A percentile compares a stretch with the other conserved stretches of the same genome.
Evolutionary conservation across 2,113 vertebrate genomes (phyloP).

Genomic region (Heterochromis multidens): DNA sequence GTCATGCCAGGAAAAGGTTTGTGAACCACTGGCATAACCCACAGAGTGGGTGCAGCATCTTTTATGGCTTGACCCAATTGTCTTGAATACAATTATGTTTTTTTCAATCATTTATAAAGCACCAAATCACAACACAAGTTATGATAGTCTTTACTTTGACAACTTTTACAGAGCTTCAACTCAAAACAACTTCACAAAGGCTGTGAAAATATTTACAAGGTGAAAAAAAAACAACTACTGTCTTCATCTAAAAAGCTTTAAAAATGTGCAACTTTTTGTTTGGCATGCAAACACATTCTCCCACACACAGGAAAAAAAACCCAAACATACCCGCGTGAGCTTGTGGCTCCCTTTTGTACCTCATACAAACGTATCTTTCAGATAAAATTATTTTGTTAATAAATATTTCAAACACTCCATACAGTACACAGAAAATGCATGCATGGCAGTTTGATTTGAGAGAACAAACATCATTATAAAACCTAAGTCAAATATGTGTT

Average conservation of each 20-base stretch:
- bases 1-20: too few species aligned
- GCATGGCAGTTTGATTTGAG: slow-evolving; percentile 82
- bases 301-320: slow-evolving; percentile 66
- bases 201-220: slow-evolving; percentile 92
- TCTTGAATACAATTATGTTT: neutral
- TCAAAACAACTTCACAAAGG: slow-evolving; percentile 87
- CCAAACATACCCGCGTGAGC: slow-evolving; percentile 56
- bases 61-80: too few species aligned
- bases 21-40: too few species aligned
- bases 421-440: slow-evolving; percentile 86
- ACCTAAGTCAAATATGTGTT: slow-evolving; percentile 78
- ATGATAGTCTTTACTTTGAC: slow-evolving; percentile 70
- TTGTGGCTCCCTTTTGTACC: slow-evolving; percentile 66
- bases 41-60: too few species aligned
- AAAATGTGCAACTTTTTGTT: slow-evolving; percentile 86
- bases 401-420: slow-evolving; percentile 79
- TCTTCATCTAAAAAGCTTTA: slow-evolving; percentile 82
- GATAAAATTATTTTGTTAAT: slow-evolving; percentile 70
- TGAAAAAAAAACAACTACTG: slow-evolving; percentile 79
- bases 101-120: neutral
- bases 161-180: slow-evolving; percentile 82
- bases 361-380: slow-evolving; percentile 77
- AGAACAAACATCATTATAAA: slow-evolving; percentile 79
- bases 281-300: slow-evolving; percentile 84
- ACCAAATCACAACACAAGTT: neutral